Evolutionary conservation across 2,888 invertebrate genomes (phyloP), one percentile per base, ranked within the genome.

Genomic region (Trichogramma dendrolimi): DNA sequence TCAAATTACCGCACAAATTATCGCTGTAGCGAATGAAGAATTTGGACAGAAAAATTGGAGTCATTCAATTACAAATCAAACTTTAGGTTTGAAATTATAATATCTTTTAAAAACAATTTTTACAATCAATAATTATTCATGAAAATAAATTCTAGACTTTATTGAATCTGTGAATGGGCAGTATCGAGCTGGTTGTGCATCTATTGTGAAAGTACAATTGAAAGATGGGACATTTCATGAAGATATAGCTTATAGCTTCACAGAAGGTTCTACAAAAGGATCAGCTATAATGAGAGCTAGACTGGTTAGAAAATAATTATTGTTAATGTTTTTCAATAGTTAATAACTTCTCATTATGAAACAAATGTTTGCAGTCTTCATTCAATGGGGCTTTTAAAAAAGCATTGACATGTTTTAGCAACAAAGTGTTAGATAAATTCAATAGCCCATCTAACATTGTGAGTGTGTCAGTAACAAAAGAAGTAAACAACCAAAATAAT

Each of bases 61-160:
- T 48, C 69, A 69, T 62, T 48, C 63, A 7, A 61, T 68, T 41
- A 69, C 64, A 6, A 65, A 53, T 65, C 67, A 67, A 66, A 66
- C 61, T 48, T 53, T 68, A 57, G 69, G 69, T 66, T 65, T 50
- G 44, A 52, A 52, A 38, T 39, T 5, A 38, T 51, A 51, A 39
- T 0, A n/a, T 49, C 38, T 47, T 47, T 10, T 38, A 52, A 5
- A 42, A 14, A 44, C 42, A 46, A 41, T 54, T n/a, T 53, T 8
- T 47, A 53, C 40, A 55, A 8, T 11, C 27, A 43, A 55, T 50
- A 51, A 58, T 39, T 46, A 40, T 60, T 11, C 10, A 39, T 7
- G 7, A 14, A 41, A 46, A 6, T 46, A 47, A 50, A 55, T 60
- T 61, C 11, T 58, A 69, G 69, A 69, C 64, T 69, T 64, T 59